Percentiles rank a stretch among this genome's conserved stretches.
Evolutionary conservation across 1,140 invertebrate genomes (phyloP).

Genomic region (Magallana gigas): DNA sequence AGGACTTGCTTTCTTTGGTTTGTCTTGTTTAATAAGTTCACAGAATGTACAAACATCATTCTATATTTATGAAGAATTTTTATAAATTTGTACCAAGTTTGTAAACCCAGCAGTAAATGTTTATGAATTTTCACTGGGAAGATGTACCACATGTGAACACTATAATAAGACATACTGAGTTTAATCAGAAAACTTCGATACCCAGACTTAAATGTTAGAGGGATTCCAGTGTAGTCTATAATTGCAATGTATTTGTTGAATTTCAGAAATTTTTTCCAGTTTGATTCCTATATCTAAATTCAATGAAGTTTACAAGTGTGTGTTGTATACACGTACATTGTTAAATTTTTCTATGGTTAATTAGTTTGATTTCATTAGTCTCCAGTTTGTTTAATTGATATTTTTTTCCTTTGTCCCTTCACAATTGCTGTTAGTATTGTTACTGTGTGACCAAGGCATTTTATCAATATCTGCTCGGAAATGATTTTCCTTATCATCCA

Average conservation of each 20-base stretch:
- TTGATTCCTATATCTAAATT: too few relatives aligned
- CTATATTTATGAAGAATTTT: neutral
- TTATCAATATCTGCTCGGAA: neutral
- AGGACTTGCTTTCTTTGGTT: neutral
- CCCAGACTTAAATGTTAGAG: neutral
- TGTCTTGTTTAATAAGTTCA: neutral
- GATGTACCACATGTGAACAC: slow-evolving; percentile 17
- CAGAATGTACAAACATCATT: neutral
- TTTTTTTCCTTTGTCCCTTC: neutral
- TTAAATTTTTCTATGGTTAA: too few relatives aligned
- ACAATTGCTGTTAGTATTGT: neutral
- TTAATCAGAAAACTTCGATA: neutral
- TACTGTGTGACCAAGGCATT: slow-evolving; percentile 11
- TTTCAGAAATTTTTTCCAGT: neutral
- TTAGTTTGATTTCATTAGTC: too few relatives aligned
- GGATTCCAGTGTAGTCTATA: neutral
- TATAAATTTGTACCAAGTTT: slow-evolving; percentile 14
- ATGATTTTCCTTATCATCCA: neutral
- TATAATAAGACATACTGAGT: slow-evolving; percentile 9
- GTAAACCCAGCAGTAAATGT: slow-evolving; percentile 20
- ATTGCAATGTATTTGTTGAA: neutral
- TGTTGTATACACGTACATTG: too few relatives aligned
- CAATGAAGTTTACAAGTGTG: too few relatives aligned
- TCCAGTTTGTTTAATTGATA: too few relatives aligned
- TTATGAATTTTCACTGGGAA: slow-evolving; percentile 13